Evolutionary conservation across 2,113 vertebrate genomes (phyloP).

Genomic region (Myodes glareolus): DNA sequence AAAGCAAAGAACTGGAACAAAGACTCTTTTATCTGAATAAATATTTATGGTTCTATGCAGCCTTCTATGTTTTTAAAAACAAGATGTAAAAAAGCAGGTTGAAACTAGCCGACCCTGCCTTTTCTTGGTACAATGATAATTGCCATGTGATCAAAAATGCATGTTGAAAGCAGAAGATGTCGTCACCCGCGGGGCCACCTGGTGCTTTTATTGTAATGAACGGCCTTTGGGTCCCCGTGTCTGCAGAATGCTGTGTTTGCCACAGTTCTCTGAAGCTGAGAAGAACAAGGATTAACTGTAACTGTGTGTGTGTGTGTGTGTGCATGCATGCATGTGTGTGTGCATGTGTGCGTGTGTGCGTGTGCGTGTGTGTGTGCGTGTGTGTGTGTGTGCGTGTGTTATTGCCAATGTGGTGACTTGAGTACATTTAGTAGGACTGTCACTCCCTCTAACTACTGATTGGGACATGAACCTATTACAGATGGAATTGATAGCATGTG

Average conservation of each 20-base stretch:
- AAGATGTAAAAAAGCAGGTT: constrained; percentile 60
- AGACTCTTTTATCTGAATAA: constrained; percentile 73
- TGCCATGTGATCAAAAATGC: constrained; percentile 79
- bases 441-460: constrained; percentile 85
- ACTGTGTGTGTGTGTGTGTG: constrained; percentile 77
- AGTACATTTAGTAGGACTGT: constrained; percentile 83
- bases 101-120: constrained; percentile 76
- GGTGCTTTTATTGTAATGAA: constrained; percentile 85
- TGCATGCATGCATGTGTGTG: fast-evolving
- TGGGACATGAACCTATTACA: constrained; percentile 83
- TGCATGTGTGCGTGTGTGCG: constrained; percentile 54
- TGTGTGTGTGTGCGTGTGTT: constrained; percentile 64
- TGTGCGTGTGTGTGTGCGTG: neutral
- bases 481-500: constrained; percentile 79
- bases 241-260: constrained; percentile 80
- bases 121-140: constrained; percentile 78
- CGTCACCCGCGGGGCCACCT: constrained; percentile 80
- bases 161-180: constrained; percentile 77
- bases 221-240: constrained; percentile 73
- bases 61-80: constrained; percentile 73
- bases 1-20: constrained; percentile 79
- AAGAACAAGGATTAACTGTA: constrained; percentile 85
- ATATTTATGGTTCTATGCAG: constrained; percentile 59
- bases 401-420: constrained; percentile 80
- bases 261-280: constrained; percentile 80